phyloP scores from a whole-genome alignment of 2,888 invertebrate genomes.

The Cryptocheilus praepositus region DNA sequence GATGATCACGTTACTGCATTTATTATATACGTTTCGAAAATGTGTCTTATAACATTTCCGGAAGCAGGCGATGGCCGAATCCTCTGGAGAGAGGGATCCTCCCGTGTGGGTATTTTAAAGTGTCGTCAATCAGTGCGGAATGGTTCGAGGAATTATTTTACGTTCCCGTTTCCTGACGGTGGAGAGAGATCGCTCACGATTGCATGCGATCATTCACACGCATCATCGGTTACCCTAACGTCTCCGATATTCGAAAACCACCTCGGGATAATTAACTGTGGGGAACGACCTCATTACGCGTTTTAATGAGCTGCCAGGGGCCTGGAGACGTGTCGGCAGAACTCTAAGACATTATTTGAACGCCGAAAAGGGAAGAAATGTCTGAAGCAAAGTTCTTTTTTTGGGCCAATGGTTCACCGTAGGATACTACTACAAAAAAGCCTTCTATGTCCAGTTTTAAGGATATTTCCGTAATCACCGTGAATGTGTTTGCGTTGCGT shows the following conservation, averaged over 20 bases:
- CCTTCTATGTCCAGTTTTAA: too few species aligned
- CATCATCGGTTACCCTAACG: conserved; percentile 17
- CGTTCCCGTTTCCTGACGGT: conserved; percentile 45
- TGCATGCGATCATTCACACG: conserved; percentile 29
- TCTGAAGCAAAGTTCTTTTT: too few species aligned
- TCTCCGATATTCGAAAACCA: conserved; percentile 25
- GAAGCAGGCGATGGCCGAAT: conserved; percentile 20
- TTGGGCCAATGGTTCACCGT: too few species aligned
- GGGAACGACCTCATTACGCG: conserved; percentile 63
- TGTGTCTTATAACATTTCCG: conserved; percentile 27
- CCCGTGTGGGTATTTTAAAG: conserved; percentile 44
- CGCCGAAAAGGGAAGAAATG: too few species aligned
- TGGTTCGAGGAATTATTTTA: conserved; percentile 55
- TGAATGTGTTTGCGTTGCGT: too few species aligned
- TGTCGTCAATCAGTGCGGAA: conserved; percentile 49
- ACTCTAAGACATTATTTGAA: too few species aligned
- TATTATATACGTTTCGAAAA: too few species aligned
- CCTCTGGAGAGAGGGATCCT: neutral
- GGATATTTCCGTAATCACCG: too few species aligned
- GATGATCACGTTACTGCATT: too few species aligned
- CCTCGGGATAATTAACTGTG: conserved; percentile 61
- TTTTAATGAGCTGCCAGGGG: conserved; percentile 61
- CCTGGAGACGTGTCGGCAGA: too few species aligned
- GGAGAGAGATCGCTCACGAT: conserved; percentile 19
- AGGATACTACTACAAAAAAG: too few species aligned